Evolutionary conservation across 2,888 invertebrate species (phyloP).

Genomic region (Trisateles emortualis): DNA sequence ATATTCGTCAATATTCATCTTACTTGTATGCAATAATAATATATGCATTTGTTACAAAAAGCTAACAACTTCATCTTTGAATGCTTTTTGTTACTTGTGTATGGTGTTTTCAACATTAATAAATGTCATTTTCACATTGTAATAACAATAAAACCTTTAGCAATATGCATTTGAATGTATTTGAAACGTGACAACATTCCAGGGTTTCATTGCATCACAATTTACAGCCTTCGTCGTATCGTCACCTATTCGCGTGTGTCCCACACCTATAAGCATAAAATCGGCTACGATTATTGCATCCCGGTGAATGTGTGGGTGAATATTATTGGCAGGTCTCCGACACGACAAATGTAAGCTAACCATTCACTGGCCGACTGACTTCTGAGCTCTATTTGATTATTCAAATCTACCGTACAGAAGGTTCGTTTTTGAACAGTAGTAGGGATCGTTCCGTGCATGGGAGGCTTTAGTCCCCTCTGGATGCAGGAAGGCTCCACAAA

Average conservation of each 20-base stretch:
- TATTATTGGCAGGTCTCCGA: conserved; percentile 81
- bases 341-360: conserved; percentile 68
- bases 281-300: conserved; percentile 73
- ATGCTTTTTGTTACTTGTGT: conserved; percentile 12
- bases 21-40: conserved; percentile 1
- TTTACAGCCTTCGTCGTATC: conserved; percentile 63
- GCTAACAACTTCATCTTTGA: conserved; percentile 15
- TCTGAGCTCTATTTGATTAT: conserved; percentile 40
- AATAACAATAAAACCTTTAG: conserved; percentile 47
- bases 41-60: conserved; percentile 14
- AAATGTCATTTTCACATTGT: conserved; percentile 45
- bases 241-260: conserved; percentile 61
- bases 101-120: conserved; percentile 35
- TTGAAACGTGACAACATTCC: conserved; percentile 63
- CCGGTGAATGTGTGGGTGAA: conserved; percentile 80
- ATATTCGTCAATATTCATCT: conserved; percentile 3
- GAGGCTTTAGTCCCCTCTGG: conserved; percentile 77
- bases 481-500: conserved; percentile 86
- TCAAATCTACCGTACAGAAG: conserved; percentile 37
- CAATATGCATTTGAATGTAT: conserved; percentile 56
- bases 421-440: conserved; percentile 46
- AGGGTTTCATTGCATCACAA: conserved; percentile 61
- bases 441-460: conserved; percentile 67
- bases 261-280: conserved; percentile 73
- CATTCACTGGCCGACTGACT: conserved; percentile 62